These are phyloP conservation scores for Bothrops jararaca DNA, from an alignment of 2,113 vertebrate species.

Conservation along the genomic window DNA sequence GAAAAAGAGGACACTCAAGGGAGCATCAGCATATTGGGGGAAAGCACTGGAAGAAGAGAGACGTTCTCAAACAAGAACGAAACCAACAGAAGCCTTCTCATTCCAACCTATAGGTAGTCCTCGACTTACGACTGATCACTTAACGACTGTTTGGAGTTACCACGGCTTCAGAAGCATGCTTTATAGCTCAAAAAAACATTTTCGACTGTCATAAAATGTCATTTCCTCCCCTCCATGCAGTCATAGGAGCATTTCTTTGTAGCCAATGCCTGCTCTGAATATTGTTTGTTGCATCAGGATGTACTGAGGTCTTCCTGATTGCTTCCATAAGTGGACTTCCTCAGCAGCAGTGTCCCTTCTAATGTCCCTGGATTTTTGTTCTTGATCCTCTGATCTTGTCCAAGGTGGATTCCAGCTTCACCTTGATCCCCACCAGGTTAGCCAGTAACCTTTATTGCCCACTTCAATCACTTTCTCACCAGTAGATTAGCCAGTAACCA, in stretches of 20 bases:
- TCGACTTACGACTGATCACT: background rate
- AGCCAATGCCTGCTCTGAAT: background rate
- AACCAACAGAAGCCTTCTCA: background rate
- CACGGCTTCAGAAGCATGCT: background rate
- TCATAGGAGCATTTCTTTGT: background rate
- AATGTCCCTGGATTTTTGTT: background rate
- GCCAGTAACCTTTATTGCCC: background rate
- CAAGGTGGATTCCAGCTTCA: background rate
- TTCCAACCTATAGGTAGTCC: too few species aligned
- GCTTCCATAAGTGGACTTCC: too few species aligned
- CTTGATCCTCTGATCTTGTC: background rate
- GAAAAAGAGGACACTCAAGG: background rate
- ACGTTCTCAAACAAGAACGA: background rate
- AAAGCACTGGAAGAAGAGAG: background rate
- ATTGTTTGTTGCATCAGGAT: background rate
- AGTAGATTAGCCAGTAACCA: too few species aligned
- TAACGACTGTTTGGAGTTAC: background rate
- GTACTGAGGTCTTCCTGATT: background rate
- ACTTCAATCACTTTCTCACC: too few species aligned
- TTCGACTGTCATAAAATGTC: background rate
- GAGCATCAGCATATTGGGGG: background rate
- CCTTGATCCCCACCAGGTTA: background rate
- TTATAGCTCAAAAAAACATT: background rate
- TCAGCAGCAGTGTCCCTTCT: background rate
- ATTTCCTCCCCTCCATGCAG: background rate